Percentiles rank a stretch among this genome's conserved stretches.
Evolutionary conservation across 2,888 invertebrate genomes (phyloP).

Genomic region (Halictus quadricinctus): DNA sequence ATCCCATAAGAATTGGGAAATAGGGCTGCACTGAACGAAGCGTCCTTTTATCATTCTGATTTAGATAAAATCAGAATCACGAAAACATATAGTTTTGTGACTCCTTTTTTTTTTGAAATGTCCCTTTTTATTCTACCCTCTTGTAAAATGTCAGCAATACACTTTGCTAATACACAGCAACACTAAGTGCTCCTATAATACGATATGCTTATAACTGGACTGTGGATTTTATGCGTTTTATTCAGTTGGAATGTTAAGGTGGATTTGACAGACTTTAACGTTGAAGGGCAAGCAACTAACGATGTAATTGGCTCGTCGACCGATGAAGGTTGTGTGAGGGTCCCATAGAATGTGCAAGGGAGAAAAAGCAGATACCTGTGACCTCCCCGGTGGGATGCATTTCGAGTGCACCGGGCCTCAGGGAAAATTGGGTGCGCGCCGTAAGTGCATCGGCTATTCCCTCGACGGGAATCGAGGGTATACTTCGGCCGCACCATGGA

Average conservation of each 20-base stretch:
- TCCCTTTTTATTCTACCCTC: too few relatives aligned
- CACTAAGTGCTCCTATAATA: too few relatives aligned
- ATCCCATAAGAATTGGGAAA: not conserved
- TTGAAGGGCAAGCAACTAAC: not conserved
- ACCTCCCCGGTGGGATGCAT: conserved; percentile 20
- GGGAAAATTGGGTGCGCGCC: not conserved
- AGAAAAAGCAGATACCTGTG: conserved; percentile 49
- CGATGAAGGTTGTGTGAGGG: not conserved
- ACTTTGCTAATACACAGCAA: too few relatives aligned
- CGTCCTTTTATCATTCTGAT: not conserved
- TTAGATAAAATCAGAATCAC: not conserved
- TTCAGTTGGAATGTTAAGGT: not conserved
- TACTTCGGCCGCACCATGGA: conserved; percentile 7
- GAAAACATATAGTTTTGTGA: not conserved
- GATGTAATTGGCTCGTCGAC: not conserved
- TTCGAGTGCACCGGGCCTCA: conserved; percentile 17
- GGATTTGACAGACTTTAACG: not conserved
- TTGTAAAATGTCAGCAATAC: too few relatives aligned
- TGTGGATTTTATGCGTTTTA: not conserved
- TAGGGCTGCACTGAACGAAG: too few relatives aligned
- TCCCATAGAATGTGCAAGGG: conserved; percentile 47
- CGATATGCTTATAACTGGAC: too few relatives aligned
- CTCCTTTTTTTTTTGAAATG: not conserved
- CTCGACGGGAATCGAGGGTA: conserved; percentile 16
- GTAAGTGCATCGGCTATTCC: conserved; percentile 14